Evolutionary conservation across 1,140 invertebrate species (phyloP), one percentile per base, ranked within the genome.

Genomic region (Nymphalis io): DNA sequence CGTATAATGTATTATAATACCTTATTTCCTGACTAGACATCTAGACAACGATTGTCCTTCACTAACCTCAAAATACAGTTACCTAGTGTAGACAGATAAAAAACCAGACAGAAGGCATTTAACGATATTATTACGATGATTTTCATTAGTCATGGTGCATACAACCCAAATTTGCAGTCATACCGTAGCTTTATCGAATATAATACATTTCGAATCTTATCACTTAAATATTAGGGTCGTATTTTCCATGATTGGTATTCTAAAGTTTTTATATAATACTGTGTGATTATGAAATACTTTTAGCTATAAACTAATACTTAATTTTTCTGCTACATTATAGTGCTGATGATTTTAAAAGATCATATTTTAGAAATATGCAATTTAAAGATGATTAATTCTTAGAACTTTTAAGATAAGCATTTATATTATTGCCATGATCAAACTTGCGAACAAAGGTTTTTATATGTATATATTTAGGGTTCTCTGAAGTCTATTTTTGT

Each of bases 71-170:
- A 60, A 39, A 16, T 53, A 72, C 70, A 68, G 70, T 72, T 72
- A 72, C 21, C 40, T 64, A 44, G 16, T 51, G 46, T 60, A 72
- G 70, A 72, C 70, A 23, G 66, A 58, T 55, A 72, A 72, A 72
- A 76, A 76, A 68, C 48, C 33, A 73, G 74, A 73, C 72, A 48
- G 46, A 20, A 13, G 60, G 65, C 64, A 76, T 73, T 57, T 64
- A 74, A 69, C 48, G 39, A 53, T 60, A 73, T 70, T 68, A 74
- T 68, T 55, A n/a, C 58, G 60, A 63, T 62, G 68, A 68, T 72
- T 67, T 68, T 46, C 53, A 59, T 60, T 68, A 58, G 74, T 73
- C 68, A 74, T 67, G 72, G 59, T 76, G 72, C 68, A 76, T 74
- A 68, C 21, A 65, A 60, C 60, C 27, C 13, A 18, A 68, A 63